Evolutionary conservation across 2,888 invertebrate genomes (phyloP).

Genomic region (Acanthoscelides obtectus): DNA sequence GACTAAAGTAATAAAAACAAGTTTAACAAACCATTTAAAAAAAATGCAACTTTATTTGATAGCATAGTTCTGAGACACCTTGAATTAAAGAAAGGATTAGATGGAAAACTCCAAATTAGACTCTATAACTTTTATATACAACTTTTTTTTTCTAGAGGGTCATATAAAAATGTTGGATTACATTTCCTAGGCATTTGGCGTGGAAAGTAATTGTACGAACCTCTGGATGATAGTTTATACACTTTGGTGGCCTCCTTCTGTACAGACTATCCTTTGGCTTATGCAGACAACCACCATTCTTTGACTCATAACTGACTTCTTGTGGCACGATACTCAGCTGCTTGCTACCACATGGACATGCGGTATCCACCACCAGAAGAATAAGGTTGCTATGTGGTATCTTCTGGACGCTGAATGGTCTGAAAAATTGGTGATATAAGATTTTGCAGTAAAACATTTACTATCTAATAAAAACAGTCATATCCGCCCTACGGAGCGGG

Average conservation of each 20-base stretch:
- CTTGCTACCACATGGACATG: conserved; percentile 85
- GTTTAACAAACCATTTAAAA: no score
- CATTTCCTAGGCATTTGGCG: neutral
- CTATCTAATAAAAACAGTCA: neutral
- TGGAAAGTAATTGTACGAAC: conserved; percentile 44
- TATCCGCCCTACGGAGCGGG: no score
- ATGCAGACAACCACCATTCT: conserved; percentile 53
- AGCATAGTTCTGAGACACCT: no score
- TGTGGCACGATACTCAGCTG: conserved; percentile 76
- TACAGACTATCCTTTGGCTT: conserved; percentile 63
- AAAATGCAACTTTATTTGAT: no score
- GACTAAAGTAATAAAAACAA: no score
- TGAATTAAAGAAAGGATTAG: no score
- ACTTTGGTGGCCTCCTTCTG: conserved; percentile 70
- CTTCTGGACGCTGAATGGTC: conserved; percentile 89
- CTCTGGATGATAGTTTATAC: conserved; percentile 87
- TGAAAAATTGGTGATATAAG: no score
- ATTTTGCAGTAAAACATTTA: neutral
- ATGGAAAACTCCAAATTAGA: no score
- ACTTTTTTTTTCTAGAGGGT: no score
- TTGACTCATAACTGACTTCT: conserved; percentile 58
- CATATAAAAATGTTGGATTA: no score
- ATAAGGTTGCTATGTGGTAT: conserved; percentile 87
- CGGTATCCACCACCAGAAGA: conserved; percentile 80
- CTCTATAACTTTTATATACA: no score